A percentile compares a stretch with the other conserved stretches of the same genome.
phyloP scores from a whole-genome alignment of 2,113 vertebrate genomes.

The Oreochromis tanganicae region DNA sequence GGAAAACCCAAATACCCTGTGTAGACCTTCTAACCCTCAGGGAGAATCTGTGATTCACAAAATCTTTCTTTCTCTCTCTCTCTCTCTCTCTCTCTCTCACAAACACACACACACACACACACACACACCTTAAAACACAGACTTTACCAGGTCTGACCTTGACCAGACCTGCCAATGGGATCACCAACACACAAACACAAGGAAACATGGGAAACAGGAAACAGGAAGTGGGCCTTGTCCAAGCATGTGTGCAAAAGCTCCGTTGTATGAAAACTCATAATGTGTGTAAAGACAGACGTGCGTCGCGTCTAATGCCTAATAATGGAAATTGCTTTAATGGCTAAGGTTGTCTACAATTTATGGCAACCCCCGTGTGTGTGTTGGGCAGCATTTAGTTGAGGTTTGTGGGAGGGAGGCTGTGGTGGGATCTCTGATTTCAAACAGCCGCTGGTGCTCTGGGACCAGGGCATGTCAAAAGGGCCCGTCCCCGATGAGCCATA shows the following conservation, averaged over 20 bases:
- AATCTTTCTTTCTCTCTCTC: neutral
- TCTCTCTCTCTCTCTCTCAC: too few species aligned
- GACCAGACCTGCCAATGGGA: constrained; percentile 62
- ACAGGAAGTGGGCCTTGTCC: constrained; percentile 58
- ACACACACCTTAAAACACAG: constrained; percentile 3
- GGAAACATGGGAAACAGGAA: constrained; percentile 65
- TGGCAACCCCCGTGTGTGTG: neutral
- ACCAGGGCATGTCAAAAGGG: constrained; percentile 66
- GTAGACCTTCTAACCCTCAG: constrained; percentile 37
- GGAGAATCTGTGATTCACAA: constrained; percentile 33
- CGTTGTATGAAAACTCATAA: constrained; percentile 11
- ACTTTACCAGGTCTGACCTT: constrained; percentile 57
- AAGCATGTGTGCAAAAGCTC: constrained; percentile 13
- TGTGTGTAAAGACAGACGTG: constrained; percentile 24
- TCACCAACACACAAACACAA: constrained; percentile 54
- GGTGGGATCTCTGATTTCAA: constrained; percentile 59
- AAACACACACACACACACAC: neutral
- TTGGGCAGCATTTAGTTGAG: constrained; percentile 36
- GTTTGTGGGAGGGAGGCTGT: constrained; percentile 12
- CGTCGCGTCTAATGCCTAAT: neutral
- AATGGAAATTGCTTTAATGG: constrained; percentile 36
- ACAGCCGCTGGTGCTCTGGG: constrained; percentile 43
- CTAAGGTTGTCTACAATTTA: neutral
- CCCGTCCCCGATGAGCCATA: constrained; percentile 68
- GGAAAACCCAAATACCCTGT: constrained; percentile 46